A percentile compares a stretch with the other conserved stretches of the same genome.
Evolutionary conservation across 1,140 invertebrate genomes (phyloP).

Genomic region (Drosophila pruinosa): DNA sequence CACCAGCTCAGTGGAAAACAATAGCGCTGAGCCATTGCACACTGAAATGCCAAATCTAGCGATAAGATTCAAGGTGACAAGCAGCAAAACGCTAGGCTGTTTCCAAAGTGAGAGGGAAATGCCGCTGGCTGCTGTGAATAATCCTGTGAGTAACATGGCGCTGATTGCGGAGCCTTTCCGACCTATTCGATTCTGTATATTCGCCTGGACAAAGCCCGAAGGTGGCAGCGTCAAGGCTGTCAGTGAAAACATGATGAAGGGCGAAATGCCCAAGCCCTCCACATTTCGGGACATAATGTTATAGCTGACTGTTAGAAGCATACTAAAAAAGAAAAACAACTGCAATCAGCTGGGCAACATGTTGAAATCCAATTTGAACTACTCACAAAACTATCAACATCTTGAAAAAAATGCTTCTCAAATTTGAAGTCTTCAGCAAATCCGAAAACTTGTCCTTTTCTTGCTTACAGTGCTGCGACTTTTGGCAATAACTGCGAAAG

Average conservation of each 20-base stretch:
- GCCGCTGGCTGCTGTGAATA: slow-evolving; percentile 52
- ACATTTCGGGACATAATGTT: slow-evolving; percentile 86
- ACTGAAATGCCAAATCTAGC: slow-evolving; percentile 86
- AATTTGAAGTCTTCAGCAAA: slow-evolving; percentile 36
- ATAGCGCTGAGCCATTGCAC: slow-evolving; percentile 85
- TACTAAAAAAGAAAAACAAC: slow-evolving; percentile 72
- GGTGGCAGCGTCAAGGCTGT: slow-evolving; percentile 84
- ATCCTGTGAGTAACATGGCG: slow-evolving; percentile 76
- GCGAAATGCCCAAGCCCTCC: slow-evolving; percentile 84
- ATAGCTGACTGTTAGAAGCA: slow-evolving; percentile 85
- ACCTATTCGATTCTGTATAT: slow-evolving; percentile 84
- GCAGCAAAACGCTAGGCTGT: slow-evolving; percentile 31
- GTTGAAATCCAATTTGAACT: background rate
- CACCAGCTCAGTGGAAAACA: slow-evolving; percentile 86
- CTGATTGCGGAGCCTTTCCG: slow-evolving; percentile 84
- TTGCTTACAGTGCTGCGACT: slow-evolving; percentile 4
- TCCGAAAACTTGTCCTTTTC: slow-evolving; percentile 68
- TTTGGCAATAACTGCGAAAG: slow-evolving; percentile 72
- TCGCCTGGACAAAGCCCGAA: slow-evolving; percentile 84
- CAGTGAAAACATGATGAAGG: slow-evolving; percentile 84
- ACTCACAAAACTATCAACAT: background rate
- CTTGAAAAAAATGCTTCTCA: slow-evolving; percentile 24
- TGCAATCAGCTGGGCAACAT: background rate
- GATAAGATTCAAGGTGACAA: slow-evolving; percentile 73
- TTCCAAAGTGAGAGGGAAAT: slow-evolving; percentile 44